Base-by-base conservation (phyloP, 2,113 vertebrate species). In the Nipponia nippon region DNA sequence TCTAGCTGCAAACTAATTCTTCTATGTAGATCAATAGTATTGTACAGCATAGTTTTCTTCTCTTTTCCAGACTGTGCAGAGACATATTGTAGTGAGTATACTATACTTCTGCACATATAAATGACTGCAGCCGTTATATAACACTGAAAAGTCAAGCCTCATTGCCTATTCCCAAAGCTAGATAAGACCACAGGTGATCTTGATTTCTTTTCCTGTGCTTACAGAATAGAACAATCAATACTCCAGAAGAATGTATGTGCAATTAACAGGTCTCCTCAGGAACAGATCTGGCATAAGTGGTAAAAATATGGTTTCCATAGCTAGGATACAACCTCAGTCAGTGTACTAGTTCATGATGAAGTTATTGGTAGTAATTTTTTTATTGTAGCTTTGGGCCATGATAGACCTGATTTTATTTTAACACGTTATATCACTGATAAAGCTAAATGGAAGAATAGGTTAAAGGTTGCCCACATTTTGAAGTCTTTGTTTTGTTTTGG, bases 11-110 rank as follows among this genome's bases (percentile, higher is more conserved):
- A 71, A 80, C 11, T 56, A 77, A 25, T 49, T 38, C 15, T 49
- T 50, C 3, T 20, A 25, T 0, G 0, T 38, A 23, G 27, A 56
- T 30, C 52, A 61, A 30, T 10, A 30, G 0, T 9, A 14, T 34
- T 59, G 65, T 71, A 66, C 2, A 1, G 2, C 14, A 21, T 5
- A 3, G 1, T 44, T 62, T 84, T 66, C 21, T 49, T 10, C 73
- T 59, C 4, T 21, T 76, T 58, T 85, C 25, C 21, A 59, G 22
- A 14, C 29, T n/a, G 4, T 42, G 25, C 42, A 59, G 34, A 72
- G 36, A 69, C 25, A 50, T 55, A 59, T 5, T 25, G 44, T 11
- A 34, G 18, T 59, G 7, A 59, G 16, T 18, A 36, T 26, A n/a
- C 25, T 13, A 6, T 4, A 46, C 17, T 59, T 40, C 23, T 59